Base-by-base conservation (phyloP, 2,113 vertebrate genomes). In the Phaethornis superciliosus region DNA sequence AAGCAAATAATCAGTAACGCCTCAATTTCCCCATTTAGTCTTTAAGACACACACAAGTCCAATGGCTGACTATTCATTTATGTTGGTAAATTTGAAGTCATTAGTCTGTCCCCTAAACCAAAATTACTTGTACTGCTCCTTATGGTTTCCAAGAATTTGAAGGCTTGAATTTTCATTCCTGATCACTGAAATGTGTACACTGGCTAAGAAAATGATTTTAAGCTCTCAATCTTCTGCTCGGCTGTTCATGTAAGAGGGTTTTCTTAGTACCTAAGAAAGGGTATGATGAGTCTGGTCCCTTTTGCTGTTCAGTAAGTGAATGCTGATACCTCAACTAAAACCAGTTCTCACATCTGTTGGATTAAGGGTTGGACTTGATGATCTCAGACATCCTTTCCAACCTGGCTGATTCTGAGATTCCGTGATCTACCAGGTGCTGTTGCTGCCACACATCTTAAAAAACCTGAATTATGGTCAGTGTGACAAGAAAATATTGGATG, bases 91-190 rank as follows among this genome's bases (percentile, higher is more conserved):
- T 64, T 27, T 83, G 59, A 20, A 89, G 27, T 55, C 60, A 52
- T 80, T 23, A 54, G n/a, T 85, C 81, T 35, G 5, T 44, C 47
- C 77, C 52, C 14, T 32, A 55, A 72, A 88, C 35, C 42, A 85
- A 85, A 87, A 87, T 74, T 0, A 68, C 67, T 85, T 17, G 0
- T 60, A 16, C 30, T 44, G n/a, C 16, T 90, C 35, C 69, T 83
- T 27, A 55, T 47, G 60, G 22, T 27, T 83, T 88, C 63, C 67
- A 72, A 72, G 58, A 19, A 60, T 87, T 64, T 35, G 71, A 63
- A 85, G 60, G 10, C 42, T 64, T 89, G 74, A 91, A 54, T 76
- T 95, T 92, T 93, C n/a, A 55, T 79, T 95, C 19, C 49, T 85
- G 40, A 93, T 77, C 70, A 55, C 24, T 81, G 28, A 85, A 80